Percentiles rank a stretch among this genome's conserved stretches.
phyloP scores from a whole-genome alignment of 2,113 vertebrate species.

The Halcyon malimbica region DNA sequence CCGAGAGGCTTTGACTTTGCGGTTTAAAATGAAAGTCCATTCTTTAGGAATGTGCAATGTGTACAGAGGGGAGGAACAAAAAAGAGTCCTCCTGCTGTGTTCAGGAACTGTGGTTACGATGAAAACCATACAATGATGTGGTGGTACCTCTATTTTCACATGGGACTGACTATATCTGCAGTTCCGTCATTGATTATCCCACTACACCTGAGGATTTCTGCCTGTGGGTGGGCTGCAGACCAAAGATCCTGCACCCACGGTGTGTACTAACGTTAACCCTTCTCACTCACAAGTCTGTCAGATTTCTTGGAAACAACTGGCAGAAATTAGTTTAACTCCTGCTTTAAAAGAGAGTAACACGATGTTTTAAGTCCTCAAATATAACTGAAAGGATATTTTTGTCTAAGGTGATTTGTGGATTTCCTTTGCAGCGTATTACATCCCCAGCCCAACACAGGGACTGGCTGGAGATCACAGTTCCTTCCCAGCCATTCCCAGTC shows the following conservation, averaged over 20 bases:
- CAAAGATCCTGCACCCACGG: background rate
- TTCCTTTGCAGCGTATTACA: background rate
- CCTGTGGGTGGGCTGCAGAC: background rate
- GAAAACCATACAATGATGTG: too few relatives aligned
- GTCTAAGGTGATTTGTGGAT: background rate
- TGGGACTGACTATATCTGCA: background rate
- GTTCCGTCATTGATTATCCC: background rate
- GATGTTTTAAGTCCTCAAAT: background rate
- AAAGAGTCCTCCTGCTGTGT: background rate
- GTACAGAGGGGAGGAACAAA: background rate
- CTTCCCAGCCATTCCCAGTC: background rate
- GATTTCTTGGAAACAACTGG: background rate
- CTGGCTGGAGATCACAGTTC: background rate
- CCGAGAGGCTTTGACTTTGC: background rate
- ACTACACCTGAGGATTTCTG: background rate
- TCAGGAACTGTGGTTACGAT: background rate
- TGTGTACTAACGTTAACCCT: background rate
- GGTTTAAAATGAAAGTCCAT: background rate
- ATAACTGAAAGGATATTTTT: background rate
- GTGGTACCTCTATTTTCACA: background rate
- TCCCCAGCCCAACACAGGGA: background rate
- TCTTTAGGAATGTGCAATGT: background rate
- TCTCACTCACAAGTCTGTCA: background rate
- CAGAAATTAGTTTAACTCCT: background rate
- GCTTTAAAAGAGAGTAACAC: background rate